These are phyloP conservation scores for Coluber constrictor DNA, from an alignment of 2,797 vertebrate species.

Conservation along the genomic window DNA sequence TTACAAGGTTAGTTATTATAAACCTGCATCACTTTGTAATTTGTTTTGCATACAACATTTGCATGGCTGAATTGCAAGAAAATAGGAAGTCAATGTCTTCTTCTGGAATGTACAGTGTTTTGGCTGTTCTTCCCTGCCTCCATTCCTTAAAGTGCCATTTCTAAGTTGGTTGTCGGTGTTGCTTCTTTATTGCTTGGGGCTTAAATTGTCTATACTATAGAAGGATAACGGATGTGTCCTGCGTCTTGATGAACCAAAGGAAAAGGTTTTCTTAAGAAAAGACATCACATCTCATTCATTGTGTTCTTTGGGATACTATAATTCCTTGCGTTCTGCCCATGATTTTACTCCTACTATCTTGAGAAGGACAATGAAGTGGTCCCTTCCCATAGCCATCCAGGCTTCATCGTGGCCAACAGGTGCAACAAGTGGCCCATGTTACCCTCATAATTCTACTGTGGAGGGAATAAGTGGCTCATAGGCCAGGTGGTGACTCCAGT, in stretches of 20 bases:
- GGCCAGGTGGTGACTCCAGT: not conserved
- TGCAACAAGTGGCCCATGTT: not conserved
- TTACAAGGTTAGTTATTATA: not conserved
- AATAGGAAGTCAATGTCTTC: not conserved
- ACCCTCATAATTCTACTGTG: not conserved
- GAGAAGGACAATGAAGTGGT: not conserved
- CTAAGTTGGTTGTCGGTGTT: not conserved
- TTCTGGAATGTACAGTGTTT: not conserved
- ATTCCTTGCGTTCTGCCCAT: not conserved
- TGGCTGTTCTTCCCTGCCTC: not conserved
- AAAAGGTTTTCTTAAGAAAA: not conserved
- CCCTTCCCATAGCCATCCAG: not conserved
- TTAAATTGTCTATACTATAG: not conserved
- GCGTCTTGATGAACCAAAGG: not conserved
- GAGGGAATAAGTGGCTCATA: not conserved
- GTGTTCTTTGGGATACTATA: not conserved
- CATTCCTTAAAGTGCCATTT: not conserved
- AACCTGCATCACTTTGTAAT: not conserved
- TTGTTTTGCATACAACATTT: not conserved
- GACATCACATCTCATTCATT: not conserved
- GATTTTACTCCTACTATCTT: not conserved
- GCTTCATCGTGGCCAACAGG: not conserved
- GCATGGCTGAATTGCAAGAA: not conserved
- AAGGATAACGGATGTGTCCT: not conserved
- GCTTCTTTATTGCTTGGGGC: not conserved